Conservation (phyloP, 2,797 vertebrate species). For the Cynodonichthys magdalenae region DNA sequence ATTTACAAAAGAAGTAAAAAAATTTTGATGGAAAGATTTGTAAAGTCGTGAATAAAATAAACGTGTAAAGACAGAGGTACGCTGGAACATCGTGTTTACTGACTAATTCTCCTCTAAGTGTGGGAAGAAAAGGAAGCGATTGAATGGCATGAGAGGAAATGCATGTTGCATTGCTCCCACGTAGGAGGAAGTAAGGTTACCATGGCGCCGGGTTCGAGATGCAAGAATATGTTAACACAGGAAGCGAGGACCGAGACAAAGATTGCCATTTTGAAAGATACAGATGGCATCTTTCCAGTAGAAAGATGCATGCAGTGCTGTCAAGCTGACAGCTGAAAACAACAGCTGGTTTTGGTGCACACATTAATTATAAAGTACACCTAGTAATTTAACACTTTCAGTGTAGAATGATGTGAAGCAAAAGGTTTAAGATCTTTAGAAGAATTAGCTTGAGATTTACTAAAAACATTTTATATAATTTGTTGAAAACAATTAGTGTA, state of each 20-base stretch:
- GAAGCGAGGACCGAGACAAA: slow-evolving; percentile 43
- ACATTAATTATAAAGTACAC: neutral
- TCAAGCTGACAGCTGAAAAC: neutral
- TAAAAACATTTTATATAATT: neutral
- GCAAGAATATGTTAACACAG: slow-evolving; percentile 45
- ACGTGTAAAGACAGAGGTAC: slow-evolving; percentile 61
- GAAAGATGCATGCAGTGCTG: neutral
- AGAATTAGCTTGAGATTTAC: neutral
- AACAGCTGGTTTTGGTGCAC: neutral
- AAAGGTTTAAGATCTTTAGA: neutral
- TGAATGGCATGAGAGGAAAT: slow-evolving; percentile 37
- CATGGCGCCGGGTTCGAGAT: slow-evolving; percentile 59
- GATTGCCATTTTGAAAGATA: slow-evolving; percentile 52
- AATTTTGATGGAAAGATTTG: slow-evolving; percentile 64
- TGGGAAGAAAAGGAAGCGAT: slow-evolving; percentile 19
- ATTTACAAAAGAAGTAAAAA: slow-evolving; percentile 48
- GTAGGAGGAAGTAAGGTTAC: slow-evolving; percentile 67
- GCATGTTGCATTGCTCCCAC: slow-evolving; percentile 26
- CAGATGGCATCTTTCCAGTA: slow-evolving; percentile 17
- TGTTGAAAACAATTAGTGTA: too few relatives aligned
- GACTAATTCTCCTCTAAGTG: slow-evolving; percentile 26
- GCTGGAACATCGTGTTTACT: slow-evolving; percentile 32
- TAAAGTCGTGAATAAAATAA: slow-evolving; percentile 73
- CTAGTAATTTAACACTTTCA: neutral
- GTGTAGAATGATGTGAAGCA: too few relatives aligned